Evolutionary conservation across 2,888 invertebrate genomes (phyloP).

Genomic region (Koerneria pararmatus): DNA sequence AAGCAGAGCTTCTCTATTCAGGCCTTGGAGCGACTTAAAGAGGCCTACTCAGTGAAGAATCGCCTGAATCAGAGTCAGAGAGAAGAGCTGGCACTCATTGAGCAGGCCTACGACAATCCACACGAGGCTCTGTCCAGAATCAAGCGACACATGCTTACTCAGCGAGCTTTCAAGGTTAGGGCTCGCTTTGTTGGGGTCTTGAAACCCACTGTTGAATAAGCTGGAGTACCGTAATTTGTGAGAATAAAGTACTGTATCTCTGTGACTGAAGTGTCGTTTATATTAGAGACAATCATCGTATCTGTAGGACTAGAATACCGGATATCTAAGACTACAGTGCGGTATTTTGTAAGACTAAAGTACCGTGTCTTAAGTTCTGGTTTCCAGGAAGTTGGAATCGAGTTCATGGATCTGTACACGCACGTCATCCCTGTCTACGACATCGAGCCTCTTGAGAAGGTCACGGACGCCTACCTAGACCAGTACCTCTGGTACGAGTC

Average conservation of each 20-base stretch:
- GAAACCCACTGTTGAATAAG: too few species aligned
- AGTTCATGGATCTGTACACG: slow-evolving; percentile 99
- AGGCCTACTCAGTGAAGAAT: slow-evolving; percentile 59
- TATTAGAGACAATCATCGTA: too few species aligned
- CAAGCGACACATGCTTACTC: slow-evolving; percentile 95
- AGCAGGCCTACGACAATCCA: slow-evolving; percentile 99
- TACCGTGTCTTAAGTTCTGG: too few species aligned
- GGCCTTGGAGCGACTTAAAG: slow-evolving; percentile 76
- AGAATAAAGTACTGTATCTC: too few species aligned
- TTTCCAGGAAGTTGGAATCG: slow-evolving; percentile 79
- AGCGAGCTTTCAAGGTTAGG: slow-evolving; percentile 71
- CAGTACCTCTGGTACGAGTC: slow-evolving; percentile 98
- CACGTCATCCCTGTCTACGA: slow-evolving; percentile 98
- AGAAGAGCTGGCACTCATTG: slow-evolving; percentile 94
- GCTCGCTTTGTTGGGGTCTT: slow-evolving; percentile 6
- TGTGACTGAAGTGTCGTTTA: too few species aligned
- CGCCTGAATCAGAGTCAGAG: slow-evolving; percentile 95
- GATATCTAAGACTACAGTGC: not conserved
- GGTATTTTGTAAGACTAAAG: not conserved
- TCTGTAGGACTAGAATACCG: too few species aligned
- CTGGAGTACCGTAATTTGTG: too few species aligned
- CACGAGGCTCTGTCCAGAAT: slow-evolving; percentile 98
- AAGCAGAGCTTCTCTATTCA: not conserved
- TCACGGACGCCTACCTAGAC: slow-evolving; percentile 97
- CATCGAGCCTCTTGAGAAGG: slow-evolving; percentile 97